Evolutionary conservation across 2,888 invertebrate genomes (phyloP), one percentile per base, ranked within the genome.

Genomic region (Agrypnus murinus): DNA sequence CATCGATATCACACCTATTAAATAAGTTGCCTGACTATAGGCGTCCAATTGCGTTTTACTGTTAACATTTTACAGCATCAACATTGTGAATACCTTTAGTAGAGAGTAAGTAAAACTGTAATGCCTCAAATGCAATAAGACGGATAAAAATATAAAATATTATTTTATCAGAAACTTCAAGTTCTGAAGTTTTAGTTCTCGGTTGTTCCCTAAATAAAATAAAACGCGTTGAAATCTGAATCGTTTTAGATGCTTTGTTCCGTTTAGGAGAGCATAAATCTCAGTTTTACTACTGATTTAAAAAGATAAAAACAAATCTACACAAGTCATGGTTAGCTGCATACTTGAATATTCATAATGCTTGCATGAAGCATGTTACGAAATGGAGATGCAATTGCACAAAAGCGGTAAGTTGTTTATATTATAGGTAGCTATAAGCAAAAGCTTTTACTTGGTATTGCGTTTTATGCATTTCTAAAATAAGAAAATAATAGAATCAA

Each of bases 291-390:
- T 55, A 17, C 1, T 7, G 5, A 15, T 55, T 15, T 55, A 36
- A 10, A 15, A 5, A 55, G 9, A 36, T 15, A 36, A 55, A 36
- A 36, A 17, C 34, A 48, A 55, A 36, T 55, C 36, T 36, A 55
- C 36, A 17, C 36, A 2, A 36, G 17, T 36, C 15, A 36, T 12
- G 17, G 55, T 36, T 53, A 53, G 32, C 53, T 53, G 53, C 32
- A 36, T 53, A 53, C 8, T 53, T 55, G 55, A 55, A 55, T 55
- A 55, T 55, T 55, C 55, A 55, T 55, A 36, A 55, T 12, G 36
- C 36, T 8, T 4, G 10, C 12, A 40, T 10, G 40, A 14, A 36
- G 12, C 2, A 55, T 15, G 55, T 55, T 38, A 36, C 17, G 36
- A 55, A 36, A 25, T 25, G 5, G 25, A 25, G 5, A 3, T 25